Evolutionary conservation across 2,888 invertebrate genomes (phyloP), one percentile per base, ranked within the genome.

Genomic region (Ochropacha duplaris): DNA sequence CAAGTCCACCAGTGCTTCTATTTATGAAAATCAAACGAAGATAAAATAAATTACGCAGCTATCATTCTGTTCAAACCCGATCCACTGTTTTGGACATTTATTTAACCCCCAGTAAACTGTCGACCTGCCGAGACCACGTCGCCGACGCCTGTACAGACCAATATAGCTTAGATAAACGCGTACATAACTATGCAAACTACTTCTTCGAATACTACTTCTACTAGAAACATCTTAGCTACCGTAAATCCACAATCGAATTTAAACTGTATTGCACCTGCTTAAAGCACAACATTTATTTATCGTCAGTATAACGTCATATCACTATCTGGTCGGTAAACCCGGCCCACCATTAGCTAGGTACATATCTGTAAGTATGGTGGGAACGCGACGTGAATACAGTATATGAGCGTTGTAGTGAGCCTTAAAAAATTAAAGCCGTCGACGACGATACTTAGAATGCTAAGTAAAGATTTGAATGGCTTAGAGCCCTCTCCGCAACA

Each of bases 101-200:
- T 78, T 77, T 77, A 76, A 74, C 67, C 70, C 57, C 70, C 60
- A 58, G 73, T 70, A 78, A 73, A 76, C 71, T 68, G 69, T 69
- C 78, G 79, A 81, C 81, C 79, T 79, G 78, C 79, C 79, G 71
- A 71, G 78, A 78, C 76, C 73, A 78, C 76, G 75, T 74, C 71
- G 66, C 60, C 66, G 68, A 69, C 77, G 78, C 72, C 80, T 80
- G 78, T 78, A 79, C 80, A 76, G 64, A 78, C 83, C 82, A 82
- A 87, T 86, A 86, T 83, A 85, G 82, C 87, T 88, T 85, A 88
- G 88, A 88, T 89, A 89, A 88, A 88, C 85, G 84, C 72, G 76
- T 81, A 88, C 86, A 87, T 90, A 88, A 82, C 88, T 88, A 90
- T 90, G 87, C 87, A 90, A 90, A 89, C 88, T 87, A 86, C 85